These are phyloP conservation scores for Borostomias antarcticus DNA, from an alignment of 2,797 vertebrate genomes.

Conservation along the genomic window DNA sequence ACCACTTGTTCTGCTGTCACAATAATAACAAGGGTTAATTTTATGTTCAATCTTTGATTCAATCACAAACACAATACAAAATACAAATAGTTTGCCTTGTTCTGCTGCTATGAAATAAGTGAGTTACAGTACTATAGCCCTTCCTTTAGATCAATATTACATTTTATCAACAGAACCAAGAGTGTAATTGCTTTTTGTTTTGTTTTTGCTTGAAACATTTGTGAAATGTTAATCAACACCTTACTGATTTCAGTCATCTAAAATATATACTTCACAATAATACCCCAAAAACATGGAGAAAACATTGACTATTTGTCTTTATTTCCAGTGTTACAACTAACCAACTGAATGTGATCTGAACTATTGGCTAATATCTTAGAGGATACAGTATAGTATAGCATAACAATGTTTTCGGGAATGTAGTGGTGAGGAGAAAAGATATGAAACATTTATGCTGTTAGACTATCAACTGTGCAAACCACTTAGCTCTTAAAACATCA, in stretches of 20 bases:
- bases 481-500: constrained; percentile 1
- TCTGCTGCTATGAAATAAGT: constrained; percentile 40
- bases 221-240: constrained; percentile 22
- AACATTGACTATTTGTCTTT: neutral
- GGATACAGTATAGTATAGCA: neutral
- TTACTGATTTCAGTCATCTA: constrained; percentile 11
- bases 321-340: neutral
- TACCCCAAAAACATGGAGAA: neutral
- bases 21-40: constrained; percentile 58
- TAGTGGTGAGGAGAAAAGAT: neutral
- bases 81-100: constrained; percentile 52
- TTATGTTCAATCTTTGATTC: constrained; percentile 56
- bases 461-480: constrained; percentile 7
- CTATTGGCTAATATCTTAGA: neutral
- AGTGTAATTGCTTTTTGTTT: no score
- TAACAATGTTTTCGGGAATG: neutral
- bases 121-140: constrained; percentile 32
- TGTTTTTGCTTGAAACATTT: constrained; percentile 27
- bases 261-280: constrained; percentile 17
- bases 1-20: constrained; percentile 52
- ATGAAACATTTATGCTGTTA: neutral
- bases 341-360: neutral
- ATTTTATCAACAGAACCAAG: neutral
- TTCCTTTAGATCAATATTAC: neutral
- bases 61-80: constrained; percentile 49